Conservation (phyloP, 2,888 invertebrate genomes). For the Oxycera nigricornis region DNA sequence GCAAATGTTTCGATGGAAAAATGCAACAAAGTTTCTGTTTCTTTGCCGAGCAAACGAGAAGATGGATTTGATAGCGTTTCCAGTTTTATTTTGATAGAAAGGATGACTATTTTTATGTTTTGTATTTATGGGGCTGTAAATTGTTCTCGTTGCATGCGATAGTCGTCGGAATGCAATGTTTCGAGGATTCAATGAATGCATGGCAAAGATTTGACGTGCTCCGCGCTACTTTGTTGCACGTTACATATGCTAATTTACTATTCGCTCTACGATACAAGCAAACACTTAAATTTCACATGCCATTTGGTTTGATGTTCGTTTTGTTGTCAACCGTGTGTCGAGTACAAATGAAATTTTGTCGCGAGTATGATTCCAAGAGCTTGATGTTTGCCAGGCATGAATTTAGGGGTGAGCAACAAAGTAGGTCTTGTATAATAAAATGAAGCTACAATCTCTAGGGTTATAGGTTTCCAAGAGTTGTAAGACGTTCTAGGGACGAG, state of each 20-base stretch:
- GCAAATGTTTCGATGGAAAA: background rate
- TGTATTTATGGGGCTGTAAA: background rate
- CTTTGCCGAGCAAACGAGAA: background rate
- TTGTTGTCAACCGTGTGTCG: too few relatives aligned
- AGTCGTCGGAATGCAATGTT: background rate
- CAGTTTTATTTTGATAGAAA: background rate
- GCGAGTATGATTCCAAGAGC: too few relatives aligned
- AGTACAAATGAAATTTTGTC: too few relatives aligned
- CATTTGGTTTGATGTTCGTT: background rate
- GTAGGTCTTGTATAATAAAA: too few relatives aligned
- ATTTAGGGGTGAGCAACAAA: too few relatives aligned
- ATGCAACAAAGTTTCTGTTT: constrained; percentile 5
- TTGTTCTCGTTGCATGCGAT: background rate
- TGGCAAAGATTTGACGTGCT: background rate
- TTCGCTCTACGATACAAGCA: background rate
- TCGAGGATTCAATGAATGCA: background rate
- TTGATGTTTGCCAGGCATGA: too few relatives aligned
- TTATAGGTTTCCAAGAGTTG: too few relatives aligned
- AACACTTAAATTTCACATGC: background rate
- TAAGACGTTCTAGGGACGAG: too few relatives aligned
- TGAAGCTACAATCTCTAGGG: too few relatives aligned
- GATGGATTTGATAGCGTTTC: background rate
- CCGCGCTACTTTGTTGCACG: background rate
- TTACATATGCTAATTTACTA: background rate
- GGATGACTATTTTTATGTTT: background rate